Conservation (phyloP, 2,888 invertebrate genomes). For the Physocephala rufipes region DNA sequence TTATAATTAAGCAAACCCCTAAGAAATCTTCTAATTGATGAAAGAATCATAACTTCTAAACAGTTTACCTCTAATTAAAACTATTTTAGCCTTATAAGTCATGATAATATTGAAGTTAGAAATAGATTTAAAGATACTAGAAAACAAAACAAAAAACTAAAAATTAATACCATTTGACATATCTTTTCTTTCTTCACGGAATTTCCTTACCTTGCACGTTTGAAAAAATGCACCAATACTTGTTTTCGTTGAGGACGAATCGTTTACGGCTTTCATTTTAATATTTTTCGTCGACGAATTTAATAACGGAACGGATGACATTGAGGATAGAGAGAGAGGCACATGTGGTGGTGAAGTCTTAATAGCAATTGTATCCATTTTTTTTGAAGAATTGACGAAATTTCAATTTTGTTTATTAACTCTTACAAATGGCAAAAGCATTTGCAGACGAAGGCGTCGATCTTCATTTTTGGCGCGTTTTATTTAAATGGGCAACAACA, state of each 20-base stretch:
- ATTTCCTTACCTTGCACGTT: slow-evolving; percentile 66
- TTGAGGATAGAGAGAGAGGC: slow-evolving; percentile 50
- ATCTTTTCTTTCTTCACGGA: too few relatives aligned
- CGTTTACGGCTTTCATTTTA: slow-evolving; percentile 34
- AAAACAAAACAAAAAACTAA: too few relatives aligned
- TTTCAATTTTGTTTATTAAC: slow-evolving; percentile 1
- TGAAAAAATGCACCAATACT: slow-evolving; percentile 66
- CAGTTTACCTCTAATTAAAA: too few relatives aligned
- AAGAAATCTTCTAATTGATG: too few relatives aligned
- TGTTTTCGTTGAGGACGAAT: slow-evolving; percentile 48
- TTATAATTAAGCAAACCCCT: too few relatives aligned
- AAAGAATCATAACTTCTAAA: too few relatives aligned
- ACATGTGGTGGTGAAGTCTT: slow-evolving; percentile 61
- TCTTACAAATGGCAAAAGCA: background rate
- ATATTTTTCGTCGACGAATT: background rate
- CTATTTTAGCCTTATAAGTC: too few relatives aligned
- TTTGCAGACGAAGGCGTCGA: background rate
- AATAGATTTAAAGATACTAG: too few relatives aligned
- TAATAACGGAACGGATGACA: background rate
- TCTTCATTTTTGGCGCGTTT: slow-evolving; percentile 5
- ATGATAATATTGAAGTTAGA: too few relatives aligned
- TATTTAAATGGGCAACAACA: background rate
- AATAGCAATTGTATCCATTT: slow-evolving; percentile 61
- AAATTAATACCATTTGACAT: too few relatives aligned
- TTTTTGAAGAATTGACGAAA: slow-evolving; percentile 16